Evolutionary conservation across 2,113 vertebrate genomes (phyloP).

Genomic region (Epinephelus fuscoguttatus): DNA sequence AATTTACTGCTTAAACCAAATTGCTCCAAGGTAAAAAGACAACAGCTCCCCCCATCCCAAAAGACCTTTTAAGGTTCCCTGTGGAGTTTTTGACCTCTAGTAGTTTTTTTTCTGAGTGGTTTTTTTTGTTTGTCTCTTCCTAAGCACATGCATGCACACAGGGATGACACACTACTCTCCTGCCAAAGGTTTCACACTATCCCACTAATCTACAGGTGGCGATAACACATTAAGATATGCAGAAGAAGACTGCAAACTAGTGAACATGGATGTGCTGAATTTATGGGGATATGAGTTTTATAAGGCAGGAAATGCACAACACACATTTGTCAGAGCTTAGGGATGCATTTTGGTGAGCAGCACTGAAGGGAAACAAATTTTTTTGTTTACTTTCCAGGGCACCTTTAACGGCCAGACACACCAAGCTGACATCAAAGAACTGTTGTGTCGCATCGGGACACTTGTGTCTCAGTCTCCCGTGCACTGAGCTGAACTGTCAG

Average conservation of each 20-base stretch:
- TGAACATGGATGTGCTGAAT: neutral
- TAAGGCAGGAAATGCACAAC: neutral
- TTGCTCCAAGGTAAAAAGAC: neutral
- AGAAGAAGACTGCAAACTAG: neutral
- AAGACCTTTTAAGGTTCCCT: too few relatives aligned
- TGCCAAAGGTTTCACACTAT: too few relatives aligned
- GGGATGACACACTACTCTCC: too few relatives aligned
- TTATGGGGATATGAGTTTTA: neutral
- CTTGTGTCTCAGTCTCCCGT: too few relatives aligned
- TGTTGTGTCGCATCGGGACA: too few relatives aligned
- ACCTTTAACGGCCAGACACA: neutral
- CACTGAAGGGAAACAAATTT: neutral
- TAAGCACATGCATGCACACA: too few relatives aligned
- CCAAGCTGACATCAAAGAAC: too few relatives aligned
- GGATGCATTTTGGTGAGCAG: neutral
- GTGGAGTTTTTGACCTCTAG: neutral
- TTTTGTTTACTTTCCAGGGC: neutral
- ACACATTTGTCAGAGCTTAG: neutral
- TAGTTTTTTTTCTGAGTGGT: too few relatives aligned
- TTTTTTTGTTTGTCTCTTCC: too few relatives aligned
- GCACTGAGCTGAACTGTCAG: too few relatives aligned
- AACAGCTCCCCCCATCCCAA: too few relatives aligned
- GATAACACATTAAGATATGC: neutral
- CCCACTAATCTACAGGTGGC: too few relatives aligned
- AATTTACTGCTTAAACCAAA: neutral